Percentiles rank a stretch among this genome's conserved stretches.
phyloP scores from a whole-genome alignment of 2,113 vertebrate genomes.

The Megaceryle maxima region DNA sequence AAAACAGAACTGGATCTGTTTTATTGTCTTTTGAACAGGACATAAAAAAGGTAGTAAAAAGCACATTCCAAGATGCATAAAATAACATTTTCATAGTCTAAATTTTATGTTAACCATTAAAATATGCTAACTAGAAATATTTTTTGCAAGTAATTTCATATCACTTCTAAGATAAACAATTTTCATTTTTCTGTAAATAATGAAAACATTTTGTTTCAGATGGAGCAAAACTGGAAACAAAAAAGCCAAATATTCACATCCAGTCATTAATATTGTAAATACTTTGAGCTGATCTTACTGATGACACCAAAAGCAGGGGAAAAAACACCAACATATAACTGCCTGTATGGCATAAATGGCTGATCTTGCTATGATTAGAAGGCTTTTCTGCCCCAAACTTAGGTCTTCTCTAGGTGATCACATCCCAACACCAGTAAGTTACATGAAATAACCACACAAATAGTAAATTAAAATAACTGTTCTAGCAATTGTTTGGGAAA shows the following conservation, averaged over 20 bases:
- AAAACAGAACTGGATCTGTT: not conserved
- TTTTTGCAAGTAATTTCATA: not conserved
- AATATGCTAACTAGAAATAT: not conserved
- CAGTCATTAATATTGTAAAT: not conserved
- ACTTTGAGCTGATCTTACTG: not conserved
- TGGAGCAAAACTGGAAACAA: not conserved
- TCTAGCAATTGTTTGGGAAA: not conserved
- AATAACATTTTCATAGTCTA: not conserved
- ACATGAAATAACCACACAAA: not conserved
- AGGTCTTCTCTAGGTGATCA: not conserved
- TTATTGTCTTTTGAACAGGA: not conserved
- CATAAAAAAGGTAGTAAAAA: not conserved
- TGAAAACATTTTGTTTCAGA: not conserved
- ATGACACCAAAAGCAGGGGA: not conserved
- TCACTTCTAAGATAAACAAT: not conserved
- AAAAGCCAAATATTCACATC: not conserved
- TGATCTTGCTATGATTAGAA: not conserved
- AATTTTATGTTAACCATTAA: not conserved
- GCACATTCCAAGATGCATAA: not conserved
- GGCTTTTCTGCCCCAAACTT: not conserved
- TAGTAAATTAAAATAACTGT: not conserved
- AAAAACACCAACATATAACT: not conserved
- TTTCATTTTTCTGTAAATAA: not conserved
- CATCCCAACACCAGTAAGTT: not conserved
- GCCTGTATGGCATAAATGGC: not conserved